Evolutionary conservation across 2,113 vertebrate species (phyloP), one percentile per base, ranked within the genome.

Genomic region (Australoheros scitulus): DNA sequence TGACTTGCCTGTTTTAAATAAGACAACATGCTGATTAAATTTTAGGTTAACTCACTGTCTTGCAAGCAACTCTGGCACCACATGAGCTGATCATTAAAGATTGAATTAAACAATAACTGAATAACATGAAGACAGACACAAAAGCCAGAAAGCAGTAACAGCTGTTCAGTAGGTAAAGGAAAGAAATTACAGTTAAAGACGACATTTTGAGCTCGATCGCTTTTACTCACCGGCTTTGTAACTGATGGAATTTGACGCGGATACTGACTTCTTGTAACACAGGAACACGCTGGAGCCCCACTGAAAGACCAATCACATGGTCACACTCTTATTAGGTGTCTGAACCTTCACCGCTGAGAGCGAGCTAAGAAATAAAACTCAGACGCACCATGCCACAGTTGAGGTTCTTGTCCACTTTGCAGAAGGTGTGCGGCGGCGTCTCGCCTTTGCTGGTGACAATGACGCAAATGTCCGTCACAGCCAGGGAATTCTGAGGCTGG

Each of bases 241-340:
- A 26, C 97, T 97, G 92, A 99, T 96, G 86, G 97, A 97, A 88
- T 99, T 99, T 83, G 98, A 98, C n/a, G 97, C 95, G 50, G 98
- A 97, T 7, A 99, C 97, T 3, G 98, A 99, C 86, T 99, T 99
- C 96, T 99, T 99, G 79, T 99, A 99, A 93, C 98, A 99, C 61
- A 99, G 93, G 93, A 96, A 99, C 56, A 99, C 98, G 89, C 90
- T 99, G 93, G 98, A 99, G 84, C 98, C 98, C 98, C 98, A 99
- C 98, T 99, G 93, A 18, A 92, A 81, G 61, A 47, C 50, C 52
- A 0, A 52, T 38, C 29, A 64, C 10, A 52, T 6, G 6, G 7
- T 50, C 18, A 50, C 52, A 26, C 2, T 32, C n/a, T 11, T 2
- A 7, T 81, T 29, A 82, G 6, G 1, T 0, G 29, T 55, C 50